Base-by-base conservation (phyloP, 2,888 invertebrate genomes). In the Cryptus armator region DNA sequence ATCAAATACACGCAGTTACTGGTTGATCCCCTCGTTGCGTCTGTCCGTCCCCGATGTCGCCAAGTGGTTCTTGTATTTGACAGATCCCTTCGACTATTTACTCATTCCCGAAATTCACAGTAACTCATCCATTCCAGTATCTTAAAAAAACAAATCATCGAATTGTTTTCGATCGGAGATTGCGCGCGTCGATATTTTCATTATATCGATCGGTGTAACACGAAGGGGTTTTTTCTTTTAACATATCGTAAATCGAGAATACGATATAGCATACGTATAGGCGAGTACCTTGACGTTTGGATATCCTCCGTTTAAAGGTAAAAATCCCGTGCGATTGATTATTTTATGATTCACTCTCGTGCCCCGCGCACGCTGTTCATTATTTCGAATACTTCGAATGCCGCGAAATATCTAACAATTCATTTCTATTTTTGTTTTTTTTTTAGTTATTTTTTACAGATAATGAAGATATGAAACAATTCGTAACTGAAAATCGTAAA, bases 271-370 rank as follows among this genome's bases (percentile, higher is more conserved):
- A 14, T 37, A 71, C 19, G 46, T 32, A 37, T 37, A 37, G 46
- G 70, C 48, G 75, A 56, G 64, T 43, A 81, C 51, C 64, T 77
- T 74, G 81, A 84, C 84, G 77, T 77, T 85, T 85, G 56, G 70
- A 43, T 37, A 9, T 37, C 75, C 78, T 75, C 66, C 84, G 68
- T 75, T 19, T 19, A 79, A 82, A 85, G 84, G 84, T 85, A 85
- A 62, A 62, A 53, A 71, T 75, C 74, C 56, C 76, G 3, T 66
- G 29, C 74, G 74, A 81, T 78, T 84, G 81, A 84, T 84, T 76
- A 75, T 78, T 68, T 81, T 62, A 44, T 59, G 12, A 66, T 46
- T 66, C 70, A 10, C 59, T 14, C 32, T 19, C 51, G 44, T 19
- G 43, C 19, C 14, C 32, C 46, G 44, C 10, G 19, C 37, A 37